phyloP scores from a whole-genome alignment of 2,888 invertebrate genomes.

The Cistogaster globosa region DNA sequence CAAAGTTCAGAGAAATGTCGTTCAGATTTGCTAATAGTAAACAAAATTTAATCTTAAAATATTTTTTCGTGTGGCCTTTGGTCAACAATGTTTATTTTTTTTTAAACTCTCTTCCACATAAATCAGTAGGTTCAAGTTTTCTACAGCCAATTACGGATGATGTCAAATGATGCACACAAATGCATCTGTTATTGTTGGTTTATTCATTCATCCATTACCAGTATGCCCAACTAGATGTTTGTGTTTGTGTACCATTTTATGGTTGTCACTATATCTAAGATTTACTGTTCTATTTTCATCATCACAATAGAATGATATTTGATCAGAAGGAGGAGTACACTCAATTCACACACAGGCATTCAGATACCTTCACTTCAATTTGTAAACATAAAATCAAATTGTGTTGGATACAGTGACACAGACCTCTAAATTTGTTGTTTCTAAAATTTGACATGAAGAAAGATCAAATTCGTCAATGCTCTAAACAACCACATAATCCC shows the following conservation, averaged over 20 bases:
- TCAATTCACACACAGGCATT: background rate
- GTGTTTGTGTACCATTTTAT: background rate
- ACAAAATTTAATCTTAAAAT: too few species aligned
- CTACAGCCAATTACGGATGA: conserved; percentile 17
- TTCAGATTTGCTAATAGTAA: background rate
- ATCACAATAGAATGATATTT: conserved; percentile 15
- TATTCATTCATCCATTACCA: conserved; percentile 1
- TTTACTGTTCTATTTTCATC: conserved; percentile 30
- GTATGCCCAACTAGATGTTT: conserved; percentile 13
- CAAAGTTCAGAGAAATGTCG: too few species aligned
- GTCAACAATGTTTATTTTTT: background rate
- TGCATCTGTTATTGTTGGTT: conserved; percentile 17
- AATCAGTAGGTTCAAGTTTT: conserved; percentile 4
- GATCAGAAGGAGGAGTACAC: background rate
- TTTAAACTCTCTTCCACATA: background rate
- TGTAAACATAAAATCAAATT: conserved; percentile 7
- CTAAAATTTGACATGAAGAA: too few species aligned
- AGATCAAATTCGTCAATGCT: too few species aligned
- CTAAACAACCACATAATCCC: too few species aligned
- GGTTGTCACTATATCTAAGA: conserved; percentile 18
- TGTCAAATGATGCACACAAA: conserved; percentile 14
- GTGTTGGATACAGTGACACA: conserved; percentile 7
- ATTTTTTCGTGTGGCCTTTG: too few species aligned
- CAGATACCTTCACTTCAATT: background rate
- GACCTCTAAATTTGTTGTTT: background rate